phyloP scores from a whole-genome alignment of 1,140 invertebrate genomes.

The Brachionus calyciflorus region DNA sequence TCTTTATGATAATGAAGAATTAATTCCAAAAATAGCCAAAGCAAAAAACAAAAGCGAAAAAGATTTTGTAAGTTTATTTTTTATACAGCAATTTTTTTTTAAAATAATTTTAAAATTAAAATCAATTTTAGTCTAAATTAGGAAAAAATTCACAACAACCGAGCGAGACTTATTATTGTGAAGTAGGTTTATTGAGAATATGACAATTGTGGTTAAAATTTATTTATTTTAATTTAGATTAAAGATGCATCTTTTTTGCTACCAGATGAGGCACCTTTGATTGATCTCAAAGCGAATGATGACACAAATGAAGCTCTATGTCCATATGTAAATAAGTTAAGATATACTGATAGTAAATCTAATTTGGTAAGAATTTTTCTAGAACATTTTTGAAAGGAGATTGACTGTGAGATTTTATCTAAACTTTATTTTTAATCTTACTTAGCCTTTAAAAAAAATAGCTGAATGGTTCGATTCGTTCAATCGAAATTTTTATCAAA shows the following conservation, averaged over 20 bases:
- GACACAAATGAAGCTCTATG: background rate
- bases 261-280: background rate
- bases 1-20: background rate
- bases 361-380: slow-evolving; percentile 1
- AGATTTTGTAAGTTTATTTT: background rate
- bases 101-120: background rate
- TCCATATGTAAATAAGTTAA: background rate
- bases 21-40: background rate
- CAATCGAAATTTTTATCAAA: too few species aligned
- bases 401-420: too few species aligned
- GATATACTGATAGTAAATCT: slow-evolving; percentile 15
- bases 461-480: too few species aligned
- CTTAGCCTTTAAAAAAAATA: too few species aligned
- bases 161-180: slow-evolving; percentile 21
- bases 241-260: slow-evolving; percentile 3
- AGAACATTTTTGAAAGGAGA: background rate
- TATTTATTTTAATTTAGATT: background rate
- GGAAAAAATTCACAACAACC: background rate
- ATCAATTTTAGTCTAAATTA: background rate
- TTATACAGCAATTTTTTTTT: background rate
- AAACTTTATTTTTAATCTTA: too few species aligned
- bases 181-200: background rate
- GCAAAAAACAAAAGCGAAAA: background rate
- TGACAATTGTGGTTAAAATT: background rate
- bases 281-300: slow-evolving; percentile 6